Evolutionary conservation across 2,888 invertebrate species (phyloP).

Genomic region (Periphyllus acericola): DNA sequence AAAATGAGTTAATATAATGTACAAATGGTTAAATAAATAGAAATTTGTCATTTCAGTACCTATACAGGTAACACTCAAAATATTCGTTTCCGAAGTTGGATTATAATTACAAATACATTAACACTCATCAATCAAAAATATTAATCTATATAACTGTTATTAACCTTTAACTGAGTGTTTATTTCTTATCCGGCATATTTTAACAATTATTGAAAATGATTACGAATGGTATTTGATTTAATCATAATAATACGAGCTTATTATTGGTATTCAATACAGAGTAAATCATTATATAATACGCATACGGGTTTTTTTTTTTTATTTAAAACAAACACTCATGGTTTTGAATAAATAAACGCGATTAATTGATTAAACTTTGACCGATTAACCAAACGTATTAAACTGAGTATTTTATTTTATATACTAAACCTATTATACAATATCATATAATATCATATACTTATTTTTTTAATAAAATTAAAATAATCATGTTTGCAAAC

Average conservation of each 20-base stretch:
- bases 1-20: not conserved
- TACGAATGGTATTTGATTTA: not conserved
- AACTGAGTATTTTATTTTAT: not conserved
- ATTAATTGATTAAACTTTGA: constrained; percentile 40
- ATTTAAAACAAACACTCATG: constrained; percentile 3
- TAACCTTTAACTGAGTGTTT: constrained; percentile 20
- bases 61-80: not conserved
- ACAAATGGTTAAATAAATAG: not conserved
- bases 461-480: not conserved
- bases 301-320: not conserved
- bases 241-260: not conserved
- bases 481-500: not conserved
- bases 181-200: constrained; percentile 8
- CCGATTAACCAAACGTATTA: constrained; percentile 7
- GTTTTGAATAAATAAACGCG: constrained; percentile 7
- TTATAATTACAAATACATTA: not conserved
- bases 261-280: not conserved
- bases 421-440: not conserved
- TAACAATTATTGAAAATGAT: constrained; percentile 19
- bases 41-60: not conserved
- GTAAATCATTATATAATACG: not conserved
- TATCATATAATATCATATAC: not conserved
- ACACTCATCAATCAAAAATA: constrained; percentile 5
- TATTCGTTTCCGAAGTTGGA: not conserved
- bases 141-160: constrained; percentile 1